A percentile compares a stretch with the other conserved stretches of the same genome.
These are phyloP conservation scores for Myripristis murdjan DNA, from an alignment of 2,797 vertebrate species.

Conservation along the genomic window DNA sequence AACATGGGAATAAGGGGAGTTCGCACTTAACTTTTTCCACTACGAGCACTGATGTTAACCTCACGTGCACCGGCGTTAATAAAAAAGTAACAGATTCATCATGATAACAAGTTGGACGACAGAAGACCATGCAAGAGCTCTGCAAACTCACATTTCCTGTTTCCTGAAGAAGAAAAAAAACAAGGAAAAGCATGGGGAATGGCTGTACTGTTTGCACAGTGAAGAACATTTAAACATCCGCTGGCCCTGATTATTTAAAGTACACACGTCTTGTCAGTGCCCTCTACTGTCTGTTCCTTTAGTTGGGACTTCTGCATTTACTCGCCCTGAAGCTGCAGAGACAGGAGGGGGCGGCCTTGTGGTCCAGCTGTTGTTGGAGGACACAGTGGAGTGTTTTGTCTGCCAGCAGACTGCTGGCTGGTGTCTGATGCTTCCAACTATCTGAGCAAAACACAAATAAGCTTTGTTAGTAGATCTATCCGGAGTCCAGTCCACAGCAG, in stretches of 20 bases:
- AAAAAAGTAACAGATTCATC: background rate
- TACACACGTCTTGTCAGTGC: conserved; percentile 26
- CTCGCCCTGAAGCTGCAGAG: conserved; percentile 10
- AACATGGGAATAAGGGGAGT: too few relatives aligned
- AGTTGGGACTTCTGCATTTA: conserved; percentile 2
- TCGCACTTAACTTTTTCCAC: too few relatives aligned
- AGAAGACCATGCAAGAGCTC: background rate
- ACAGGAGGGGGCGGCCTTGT: background rate
- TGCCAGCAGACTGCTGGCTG: background rate
- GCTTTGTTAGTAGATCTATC: background rate
- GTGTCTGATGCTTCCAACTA: background rate
- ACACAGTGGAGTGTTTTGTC: background rate
- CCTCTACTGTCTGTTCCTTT: conserved; percentile 20
- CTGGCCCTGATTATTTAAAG: background rate
- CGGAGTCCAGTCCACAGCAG: background rate
- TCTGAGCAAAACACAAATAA: background rate
- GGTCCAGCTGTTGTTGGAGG: background rate
- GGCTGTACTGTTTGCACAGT: background rate
- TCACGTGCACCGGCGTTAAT: too few relatives aligned
- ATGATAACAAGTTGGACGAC: background rate
- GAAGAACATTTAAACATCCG: conserved; percentile 10
- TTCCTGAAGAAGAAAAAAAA: background rate
- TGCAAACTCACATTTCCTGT: background rate
- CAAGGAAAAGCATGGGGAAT: background rate
- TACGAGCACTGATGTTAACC: too few relatives aligned